These are phyloP conservation scores for Vesta saturnalis DNA, from an alignment of 2,888 invertebrate species.

Conservation along the genomic window DNA sequence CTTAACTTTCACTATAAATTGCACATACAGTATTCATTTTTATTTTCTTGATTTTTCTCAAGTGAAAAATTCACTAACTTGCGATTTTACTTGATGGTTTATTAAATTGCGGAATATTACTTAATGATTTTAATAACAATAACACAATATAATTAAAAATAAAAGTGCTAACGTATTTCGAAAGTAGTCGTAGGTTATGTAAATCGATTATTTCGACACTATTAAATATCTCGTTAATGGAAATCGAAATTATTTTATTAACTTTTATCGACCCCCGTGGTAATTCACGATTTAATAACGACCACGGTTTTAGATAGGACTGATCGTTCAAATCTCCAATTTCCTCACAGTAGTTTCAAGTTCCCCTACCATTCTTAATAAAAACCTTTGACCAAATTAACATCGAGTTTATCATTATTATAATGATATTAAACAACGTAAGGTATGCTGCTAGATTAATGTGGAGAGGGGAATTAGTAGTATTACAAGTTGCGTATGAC, in stretches of 20 bases:
- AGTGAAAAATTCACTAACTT: conserved; percentile 5
- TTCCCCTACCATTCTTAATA: conserved; percentile 19
- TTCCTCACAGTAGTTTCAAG: conserved; percentile 14
- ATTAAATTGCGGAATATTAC: background rate
- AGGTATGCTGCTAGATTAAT: too few relatives aligned
- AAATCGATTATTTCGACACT: conserved; percentile 12
- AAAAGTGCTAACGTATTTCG: conserved; percentile 16
- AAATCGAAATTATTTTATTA: conserved; percentile 8
- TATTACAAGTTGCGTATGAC: background rate
- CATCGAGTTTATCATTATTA: background rate
- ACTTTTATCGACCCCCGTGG: conserved; percentile 19
- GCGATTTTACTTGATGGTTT: background rate
- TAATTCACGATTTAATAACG: conserved; percentile 16
- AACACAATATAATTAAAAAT: too few relatives aligned
- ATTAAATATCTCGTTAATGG: background rate
- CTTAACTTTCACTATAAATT: conserved; percentile 42
- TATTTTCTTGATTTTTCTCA: conserved; percentile 10
- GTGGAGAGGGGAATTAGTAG: background rate
- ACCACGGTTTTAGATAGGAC: conserved; percentile 32
- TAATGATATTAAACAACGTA: background rate
- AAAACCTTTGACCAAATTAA: conserved; percentile 21
- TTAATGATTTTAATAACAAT: too few relatives aligned
- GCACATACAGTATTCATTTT: conserved; percentile 26
- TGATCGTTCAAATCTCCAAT: conserved; percentile 37
- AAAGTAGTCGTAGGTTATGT: conserved; percentile 35